Conservation (phyloP, 2,113 vertebrate genomes). For the Chloebia gouldiae region DNA sequence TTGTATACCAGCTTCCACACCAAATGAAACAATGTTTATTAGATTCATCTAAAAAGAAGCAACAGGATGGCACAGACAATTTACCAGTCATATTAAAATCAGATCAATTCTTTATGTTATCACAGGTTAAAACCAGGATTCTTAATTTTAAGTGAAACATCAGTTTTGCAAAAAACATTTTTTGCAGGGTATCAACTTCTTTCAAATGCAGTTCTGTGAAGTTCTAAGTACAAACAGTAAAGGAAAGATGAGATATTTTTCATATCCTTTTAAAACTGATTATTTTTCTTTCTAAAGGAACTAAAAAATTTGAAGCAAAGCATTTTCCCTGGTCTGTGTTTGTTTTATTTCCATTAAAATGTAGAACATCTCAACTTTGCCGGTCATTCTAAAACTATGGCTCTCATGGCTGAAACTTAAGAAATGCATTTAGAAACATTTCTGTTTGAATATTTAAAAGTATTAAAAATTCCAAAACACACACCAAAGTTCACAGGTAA, state of each 20-base stretch:
- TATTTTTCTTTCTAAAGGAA: not conserved
- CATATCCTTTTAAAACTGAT: not conserved
- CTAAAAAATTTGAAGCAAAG: not conserved
- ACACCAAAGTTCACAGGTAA: not conserved
- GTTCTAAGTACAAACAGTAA: not conserved
- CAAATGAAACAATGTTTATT: not conserved
- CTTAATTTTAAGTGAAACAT: not conserved
- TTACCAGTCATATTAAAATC: not conserved
- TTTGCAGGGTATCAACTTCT: not conserved
- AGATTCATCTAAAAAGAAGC: not conserved
- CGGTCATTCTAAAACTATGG: not conserved
- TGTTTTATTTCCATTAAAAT: not conserved
- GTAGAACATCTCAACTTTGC: not conserved
- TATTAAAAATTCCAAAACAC: not conserved
- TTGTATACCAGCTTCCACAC: not conserved
- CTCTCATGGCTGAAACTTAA: not conserved
- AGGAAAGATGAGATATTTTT: not conserved
- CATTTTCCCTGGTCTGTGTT: not conserved
- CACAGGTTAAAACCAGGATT: not conserved
- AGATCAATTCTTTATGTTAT: not conserved
- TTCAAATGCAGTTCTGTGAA: not conserved
- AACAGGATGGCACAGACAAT: not conserved
- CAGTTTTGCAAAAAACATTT: not conserved
- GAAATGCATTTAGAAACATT: not conserved
- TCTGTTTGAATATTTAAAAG: not conserved